Evolutionary conservation across 2,113 vertebrate species (phyloP), one percentile per base, ranked within the genome.

Genomic region (Piaya cayana): DNA sequence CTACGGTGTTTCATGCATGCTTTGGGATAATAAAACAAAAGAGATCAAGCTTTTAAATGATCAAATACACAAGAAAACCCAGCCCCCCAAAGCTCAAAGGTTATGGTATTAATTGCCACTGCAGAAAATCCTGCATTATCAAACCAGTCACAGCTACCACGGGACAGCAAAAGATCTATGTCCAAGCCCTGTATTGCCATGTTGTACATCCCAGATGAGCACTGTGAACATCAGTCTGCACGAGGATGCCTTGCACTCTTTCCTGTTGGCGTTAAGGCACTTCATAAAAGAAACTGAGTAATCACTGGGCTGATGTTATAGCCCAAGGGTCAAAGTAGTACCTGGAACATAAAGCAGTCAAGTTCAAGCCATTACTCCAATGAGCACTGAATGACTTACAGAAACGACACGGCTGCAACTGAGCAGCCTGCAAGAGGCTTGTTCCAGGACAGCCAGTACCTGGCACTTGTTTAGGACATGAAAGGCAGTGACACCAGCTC

Each of bases 321-420:
- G 84, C 92, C 79, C 84, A 70, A 69, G 79, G 83, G 92, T 88
- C 92, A 91, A 75, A 94, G 74, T 36, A 75, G 83, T 53, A 70
- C 84, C 74, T 49, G 49, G 84, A 65, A 94, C 74, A 76, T 88
- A 88, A 76, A 88, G 69, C 84, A 76, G 74, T 30, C 56, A 80
- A 75, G 60, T 80, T 88, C 68, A 65, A 80, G 84, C 68, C 88
- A 70, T 80, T 84, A 84, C 88, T 91, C 50, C 88, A 53, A 53
- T 8, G 50, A 94, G 80, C 62, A 52, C 56, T 6, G 68, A 80
- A 37, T n/a, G 84, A 70, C 74, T 84, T 94, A 26, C 0, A 63
- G 78, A 75, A 75, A 53, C 8, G 68, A 43, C 43, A 43, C 0
- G 1, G 47, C 65, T 86, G 71, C 60, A 36, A 17, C 36, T 4